These are phyloP conservation scores for Eleginops maclovinus DNA, from an alignment of 2,113 vertebrate species.

Conservation along the genomic window DNA sequence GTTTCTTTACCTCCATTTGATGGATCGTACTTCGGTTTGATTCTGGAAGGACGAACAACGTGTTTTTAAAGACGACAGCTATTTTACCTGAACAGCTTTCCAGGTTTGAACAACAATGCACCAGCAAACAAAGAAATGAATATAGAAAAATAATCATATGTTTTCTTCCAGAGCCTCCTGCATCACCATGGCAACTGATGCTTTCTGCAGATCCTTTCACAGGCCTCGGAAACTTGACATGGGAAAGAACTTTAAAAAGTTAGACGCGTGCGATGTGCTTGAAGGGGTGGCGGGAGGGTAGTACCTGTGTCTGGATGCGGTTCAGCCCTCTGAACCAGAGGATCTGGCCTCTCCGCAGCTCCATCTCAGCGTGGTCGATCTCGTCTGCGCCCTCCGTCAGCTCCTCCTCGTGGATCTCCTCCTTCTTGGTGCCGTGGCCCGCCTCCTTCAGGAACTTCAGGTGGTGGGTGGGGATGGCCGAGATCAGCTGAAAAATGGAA, in stretches of 20 bases:
- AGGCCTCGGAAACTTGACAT: not conserved
- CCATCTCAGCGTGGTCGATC: slow-evolving; percentile 97
- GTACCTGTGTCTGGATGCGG: slow-evolving; percentile 99
- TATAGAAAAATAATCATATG: not conserved
- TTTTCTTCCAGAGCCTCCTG: slow-evolving; percentile 1
- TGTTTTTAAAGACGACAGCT: not conserved
- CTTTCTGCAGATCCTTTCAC: slow-evolving; percentile 5
- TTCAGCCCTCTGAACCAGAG: slow-evolving; percentile 98
- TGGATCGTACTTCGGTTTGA: not conserved
- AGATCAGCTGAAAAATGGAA: slow-evolving; percentile 85
- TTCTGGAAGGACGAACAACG: not conserved
- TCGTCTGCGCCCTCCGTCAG: slow-evolving; percentile 90
- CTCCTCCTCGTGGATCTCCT: slow-evolving; percentile 90
- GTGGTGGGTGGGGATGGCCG: slow-evolving; percentile 90
- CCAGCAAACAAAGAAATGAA: not conserved
- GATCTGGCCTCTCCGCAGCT: slow-evolving; percentile 95
- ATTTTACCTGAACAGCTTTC: not conserved
- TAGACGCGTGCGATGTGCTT: not conserved
- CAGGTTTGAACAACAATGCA: not conserved
- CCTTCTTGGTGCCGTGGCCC: slow-evolving; percentile 92
- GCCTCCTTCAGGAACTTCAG: slow-evolving; percentile 98
- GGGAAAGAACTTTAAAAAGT: not conserved
- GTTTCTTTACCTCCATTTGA: not conserved
- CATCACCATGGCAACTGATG: slow-evolving; percentile 2
- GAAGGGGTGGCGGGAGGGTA: not conserved